phyloP scores from a whole-genome alignment of 2,888 invertebrate species.

The Tanytarsus gracilentus region DNA sequence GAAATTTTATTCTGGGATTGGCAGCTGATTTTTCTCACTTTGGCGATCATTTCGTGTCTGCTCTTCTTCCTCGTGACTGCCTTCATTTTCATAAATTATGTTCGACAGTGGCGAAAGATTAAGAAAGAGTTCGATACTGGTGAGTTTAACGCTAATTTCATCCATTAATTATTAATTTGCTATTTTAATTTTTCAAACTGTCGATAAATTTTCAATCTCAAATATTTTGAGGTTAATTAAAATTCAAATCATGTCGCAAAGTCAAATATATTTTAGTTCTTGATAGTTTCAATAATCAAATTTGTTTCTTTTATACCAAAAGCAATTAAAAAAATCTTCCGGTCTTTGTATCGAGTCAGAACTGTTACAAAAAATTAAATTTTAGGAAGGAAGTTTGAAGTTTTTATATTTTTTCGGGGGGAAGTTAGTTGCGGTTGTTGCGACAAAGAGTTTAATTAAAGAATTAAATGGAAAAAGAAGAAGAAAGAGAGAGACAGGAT shows the following conservation, averaged over 20 bases:
- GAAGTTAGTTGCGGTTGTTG: neutral
- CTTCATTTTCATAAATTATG: conserved; percentile 65
- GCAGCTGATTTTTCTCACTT: conserved; percentile 61
- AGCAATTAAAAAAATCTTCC: no score
- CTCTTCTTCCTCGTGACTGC: conserved; percentile 71
- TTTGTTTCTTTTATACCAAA: no score
- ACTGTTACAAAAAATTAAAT: no score
- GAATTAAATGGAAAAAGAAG: neutral
- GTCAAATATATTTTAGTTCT: no score
- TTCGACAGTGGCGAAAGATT: conserved; percentile 68
- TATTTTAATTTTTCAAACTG: neutral
- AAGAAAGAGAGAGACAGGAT: neutral
- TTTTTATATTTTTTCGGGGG: neutral
- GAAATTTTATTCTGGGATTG: conserved; percentile 56
- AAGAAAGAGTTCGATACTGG: conserved; percentile 70
- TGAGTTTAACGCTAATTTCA: conserved; percentile 41
- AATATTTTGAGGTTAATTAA: no score
- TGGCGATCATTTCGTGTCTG: conserved; percentile 67
- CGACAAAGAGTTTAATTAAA: neutral
- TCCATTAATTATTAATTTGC: neutral
- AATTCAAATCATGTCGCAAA: no score
- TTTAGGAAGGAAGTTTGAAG: neutral
- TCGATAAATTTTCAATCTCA: neutral
- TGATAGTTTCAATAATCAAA: no score
- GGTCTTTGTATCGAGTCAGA: no score